A percentile compares a stretch with the other conserved stretches of the same genome.
phyloP scores from a whole-genome alignment of 64 coral and sea anemone genomes.

The Montipora efflorescens region DNA sequence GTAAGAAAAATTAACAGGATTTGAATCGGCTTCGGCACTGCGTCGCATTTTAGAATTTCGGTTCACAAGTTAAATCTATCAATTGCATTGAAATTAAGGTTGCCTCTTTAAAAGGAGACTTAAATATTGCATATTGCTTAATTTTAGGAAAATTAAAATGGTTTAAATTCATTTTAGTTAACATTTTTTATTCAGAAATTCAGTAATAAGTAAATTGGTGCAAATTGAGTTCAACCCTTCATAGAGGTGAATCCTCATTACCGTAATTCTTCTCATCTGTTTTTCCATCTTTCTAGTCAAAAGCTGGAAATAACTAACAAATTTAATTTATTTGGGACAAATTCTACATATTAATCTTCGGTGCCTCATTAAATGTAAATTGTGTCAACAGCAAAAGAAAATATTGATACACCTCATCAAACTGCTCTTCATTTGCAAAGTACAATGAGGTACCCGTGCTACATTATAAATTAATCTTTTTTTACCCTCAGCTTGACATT shows the following conservation, averaged over 20 bases:
- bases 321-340: constrained; percentile 2
- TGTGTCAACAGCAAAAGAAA: background rate
- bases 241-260: background rate
- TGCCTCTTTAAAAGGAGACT: background rate
- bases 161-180: background rate
- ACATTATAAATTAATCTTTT: too few species aligned
- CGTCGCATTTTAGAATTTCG: too few species aligned
- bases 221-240: background rate
- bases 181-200: background rate
- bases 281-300: background rate
- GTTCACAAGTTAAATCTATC: too few species aligned
- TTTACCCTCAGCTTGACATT: too few species aligned
- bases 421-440: background rate
- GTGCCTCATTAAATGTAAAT: background rate
- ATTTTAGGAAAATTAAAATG: background rate
- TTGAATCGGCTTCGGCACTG: too few species aligned
- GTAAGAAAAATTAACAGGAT: too few species aligned
- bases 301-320: constrained; percentile 1
- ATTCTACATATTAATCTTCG: background rate
- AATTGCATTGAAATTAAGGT: too few species aligned
- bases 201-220: background rate
- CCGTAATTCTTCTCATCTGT: background rate
- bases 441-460: background rate
- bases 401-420: constrained; percentile 5
- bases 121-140: too few species aligned